Evolutionary conservation across 2,797 vertebrate species (phyloP).

Genomic region (Hypotaenidia okinawae): DNA sequence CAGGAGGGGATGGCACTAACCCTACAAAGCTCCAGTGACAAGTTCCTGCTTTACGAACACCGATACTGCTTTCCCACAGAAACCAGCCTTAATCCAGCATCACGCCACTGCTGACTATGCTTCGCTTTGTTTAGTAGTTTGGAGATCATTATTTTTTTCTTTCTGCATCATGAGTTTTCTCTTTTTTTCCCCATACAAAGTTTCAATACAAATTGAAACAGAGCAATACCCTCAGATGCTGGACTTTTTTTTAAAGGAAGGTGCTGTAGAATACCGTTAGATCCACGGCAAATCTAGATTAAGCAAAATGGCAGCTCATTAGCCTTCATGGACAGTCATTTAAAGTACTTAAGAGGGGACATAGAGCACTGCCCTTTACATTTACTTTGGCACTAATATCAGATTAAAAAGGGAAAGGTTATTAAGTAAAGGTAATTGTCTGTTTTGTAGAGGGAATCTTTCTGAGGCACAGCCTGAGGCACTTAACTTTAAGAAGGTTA

Average conservation of each 20-base stretch:
- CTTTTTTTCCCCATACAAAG: neutral
- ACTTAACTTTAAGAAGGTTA: constrained; percentile 71
- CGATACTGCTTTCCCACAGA: neutral
- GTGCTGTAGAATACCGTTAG: neutral
- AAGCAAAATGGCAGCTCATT: constrained; percentile 68
- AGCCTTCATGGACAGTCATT: constrained; percentile 58
- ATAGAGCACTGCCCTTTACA: constrained; percentile 36
- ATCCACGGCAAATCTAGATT: constrained; percentile 39
- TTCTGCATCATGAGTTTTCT: neutral
- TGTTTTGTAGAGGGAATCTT: constrained; percentile 64
- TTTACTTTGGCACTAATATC: constrained; percentile 55
- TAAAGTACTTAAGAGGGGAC: constrained; percentile 44
- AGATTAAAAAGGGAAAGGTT: constrained; percentile 64
- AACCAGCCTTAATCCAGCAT: neutral
- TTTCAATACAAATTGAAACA: neutral
- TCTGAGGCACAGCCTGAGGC: constrained; percentile 61
- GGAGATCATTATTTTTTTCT: neutral
- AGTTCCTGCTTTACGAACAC: neutral
- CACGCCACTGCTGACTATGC: neutral
- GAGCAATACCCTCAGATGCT: neutral
- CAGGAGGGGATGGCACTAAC: neutral
- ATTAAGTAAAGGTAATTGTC: constrained; percentile 70
- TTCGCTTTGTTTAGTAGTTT: neutral
- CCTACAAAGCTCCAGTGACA: neutral
- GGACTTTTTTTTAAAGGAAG: neutral